Percentiles rank a stretch among this genome's conserved stretches.
These are phyloP conservation scores for Darevskia mixta DNA, from an alignment of 2,797 vertebrate genomes.

Conservation along the genomic window DNA sequence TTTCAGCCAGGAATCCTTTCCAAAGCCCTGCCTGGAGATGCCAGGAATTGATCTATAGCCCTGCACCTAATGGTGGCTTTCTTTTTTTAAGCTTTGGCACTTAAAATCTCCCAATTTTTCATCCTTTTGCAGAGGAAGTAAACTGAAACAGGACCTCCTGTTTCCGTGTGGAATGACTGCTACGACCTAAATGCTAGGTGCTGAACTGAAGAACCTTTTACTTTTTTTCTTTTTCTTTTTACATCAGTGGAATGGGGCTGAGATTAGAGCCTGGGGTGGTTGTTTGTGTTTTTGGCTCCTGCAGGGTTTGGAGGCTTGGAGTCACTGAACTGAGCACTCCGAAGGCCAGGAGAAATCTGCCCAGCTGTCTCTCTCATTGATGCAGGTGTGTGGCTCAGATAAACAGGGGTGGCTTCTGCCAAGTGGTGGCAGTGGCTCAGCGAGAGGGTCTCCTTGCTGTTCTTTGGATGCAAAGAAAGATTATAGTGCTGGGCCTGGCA, in stretches of 20 bases:
- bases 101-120: slow-evolving; percentile 30
- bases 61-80: background rate
- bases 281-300: background rate
- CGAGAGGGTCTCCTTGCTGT: background rate
- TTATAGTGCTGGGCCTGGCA: background rate
- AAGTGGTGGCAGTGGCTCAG: background rate
- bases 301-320: background rate
- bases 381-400: slow-evolving; percentile 28
- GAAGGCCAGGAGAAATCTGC: background rate
- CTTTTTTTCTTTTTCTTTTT: background rate
- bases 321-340: background rate
- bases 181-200: background rate
- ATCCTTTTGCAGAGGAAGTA: background rate
- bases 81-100: background rate
- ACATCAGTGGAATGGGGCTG: background rate
- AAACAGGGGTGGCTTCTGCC: slow-evolving; percentile 6
- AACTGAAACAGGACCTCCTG: background rate
- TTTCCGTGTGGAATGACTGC: background rate
- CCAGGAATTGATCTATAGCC: no score
- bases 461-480: background rate
- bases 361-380: slow-evolving; percentile 2
- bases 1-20: no score
- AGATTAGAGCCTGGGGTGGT: background rate
- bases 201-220: background rate
- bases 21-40: no score